Evolutionary conservation across 2,797 vertebrate genomes (phyloP).

Genomic region (Oreochromis grahami): DNA sequence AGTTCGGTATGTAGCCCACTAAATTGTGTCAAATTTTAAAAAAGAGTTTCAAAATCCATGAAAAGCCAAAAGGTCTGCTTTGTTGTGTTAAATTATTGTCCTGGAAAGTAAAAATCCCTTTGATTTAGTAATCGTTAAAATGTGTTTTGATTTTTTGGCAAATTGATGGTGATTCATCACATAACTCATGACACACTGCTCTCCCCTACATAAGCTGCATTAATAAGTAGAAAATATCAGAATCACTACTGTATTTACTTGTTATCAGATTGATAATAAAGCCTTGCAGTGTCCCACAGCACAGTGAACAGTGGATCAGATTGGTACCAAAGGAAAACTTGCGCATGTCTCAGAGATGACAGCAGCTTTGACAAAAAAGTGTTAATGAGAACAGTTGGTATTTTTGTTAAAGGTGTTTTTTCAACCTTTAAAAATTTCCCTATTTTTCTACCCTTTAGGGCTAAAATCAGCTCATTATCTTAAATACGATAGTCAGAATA

Average conservation of each 20-base stretch:
- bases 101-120: neutral
- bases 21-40: neutral
- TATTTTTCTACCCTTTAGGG: neutral
- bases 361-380: neutral
- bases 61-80: neutral
- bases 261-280: neutral
- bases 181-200: neutral
- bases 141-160: neutral
- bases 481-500: neutral
- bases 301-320: neutral
- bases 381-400: neutral
- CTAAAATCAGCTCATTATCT: neutral
- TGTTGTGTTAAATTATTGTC: neutral
- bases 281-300: neutral
- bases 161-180: neutral
- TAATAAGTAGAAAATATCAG: neutral
- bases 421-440: neutral
- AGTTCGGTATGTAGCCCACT: neutral
- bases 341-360: neutral
- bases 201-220: neutral
- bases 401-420: neutral
- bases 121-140: neutral
- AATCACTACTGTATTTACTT: neutral
- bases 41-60: neutral
- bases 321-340: neutral